phyloP scores from a whole-genome alignment of 2,113 vertebrate species.

The Merops nubicus region DNA sequence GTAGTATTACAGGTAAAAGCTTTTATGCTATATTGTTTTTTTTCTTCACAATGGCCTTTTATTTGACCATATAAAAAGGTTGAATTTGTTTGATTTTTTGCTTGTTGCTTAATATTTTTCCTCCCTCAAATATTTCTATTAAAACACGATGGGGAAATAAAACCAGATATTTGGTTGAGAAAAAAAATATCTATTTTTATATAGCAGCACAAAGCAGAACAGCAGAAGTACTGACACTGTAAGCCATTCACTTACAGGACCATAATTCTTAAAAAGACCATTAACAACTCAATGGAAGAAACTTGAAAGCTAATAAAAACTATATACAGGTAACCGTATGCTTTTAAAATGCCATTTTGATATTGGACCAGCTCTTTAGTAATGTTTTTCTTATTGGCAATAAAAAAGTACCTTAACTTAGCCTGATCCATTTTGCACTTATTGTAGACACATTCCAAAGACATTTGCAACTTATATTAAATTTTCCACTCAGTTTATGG shows the following conservation, averaged over 20 bases:
- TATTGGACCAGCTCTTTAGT: slow-evolving; percentile 68
- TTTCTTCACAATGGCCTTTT: slow-evolving; percentile 36
- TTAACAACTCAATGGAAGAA: slow-evolving; percentile 74
- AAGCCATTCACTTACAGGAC: slow-evolving; percentile 46
- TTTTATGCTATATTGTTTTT: slow-evolving; percentile 31
- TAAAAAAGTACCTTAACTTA: slow-evolving; percentile 43
- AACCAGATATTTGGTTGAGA: slow-evolving; percentile 15
- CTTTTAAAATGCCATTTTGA: slow-evolving; percentile 72
- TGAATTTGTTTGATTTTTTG: slow-evolving; percentile 32
- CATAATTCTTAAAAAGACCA: slow-evolving; percentile 69
- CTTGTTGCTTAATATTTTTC: slow-evolving; percentile 31
- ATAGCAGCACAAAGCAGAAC: slow-evolving; percentile 35
- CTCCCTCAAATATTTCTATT: slow-evolving; percentile 36
- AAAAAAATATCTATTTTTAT: slow-evolving; percentile 33
- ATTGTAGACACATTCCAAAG: slow-evolving; percentile 69
- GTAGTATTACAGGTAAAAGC: slow-evolving; percentile 44
- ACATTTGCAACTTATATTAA: slow-evolving; percentile 47
- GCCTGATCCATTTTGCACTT: slow-evolving; percentile 59
- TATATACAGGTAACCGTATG: slow-evolving; percentile 56
- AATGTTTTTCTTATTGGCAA: slow-evolving; percentile 66
- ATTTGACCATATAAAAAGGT: slow-evolving; percentile 27
- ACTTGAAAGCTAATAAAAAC: slow-evolving; percentile 71
- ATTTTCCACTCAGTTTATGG: slow-evolving; percentile 62
- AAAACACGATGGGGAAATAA: slow-evolving; percentile 50
- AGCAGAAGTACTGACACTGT: slow-evolving; percentile 47